Evolutionary conservation across 2,113 vertebrate genomes (phyloP), one percentile per base, ranked within the genome.

Genomic region (Todiramphus saurophagus): DNA sequence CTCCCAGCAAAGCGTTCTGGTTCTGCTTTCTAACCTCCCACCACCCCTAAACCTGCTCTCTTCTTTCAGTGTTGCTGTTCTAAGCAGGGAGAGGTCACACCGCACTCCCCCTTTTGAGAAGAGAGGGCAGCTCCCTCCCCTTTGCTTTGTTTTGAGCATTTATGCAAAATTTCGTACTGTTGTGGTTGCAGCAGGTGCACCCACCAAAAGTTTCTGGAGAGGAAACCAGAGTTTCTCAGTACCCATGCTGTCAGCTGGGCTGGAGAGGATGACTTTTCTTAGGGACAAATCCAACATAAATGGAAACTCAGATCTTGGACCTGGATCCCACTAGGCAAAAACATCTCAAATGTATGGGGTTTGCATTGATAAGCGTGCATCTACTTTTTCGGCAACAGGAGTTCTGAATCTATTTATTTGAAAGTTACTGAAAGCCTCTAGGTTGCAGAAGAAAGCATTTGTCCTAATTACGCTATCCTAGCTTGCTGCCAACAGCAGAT

Each of bases 181-280:
- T 2, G 1, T 28, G 43, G 16, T 39, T 83, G 35, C 55, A 43
- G 62, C 5, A 3, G 0, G 0, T 27, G 20, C n/a, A 37, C 7
- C 3, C 7, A 16, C 8, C 27, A 14, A 7, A n/a, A 28, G 31
- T 35, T 59, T 90, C 10, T 6, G 39, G 53, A 56, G 58, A 41
- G 11, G 35, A 66, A 89, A 31, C 11, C 18, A 10, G 9, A 28
- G 23, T 39, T 85, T 72, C 31, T 41, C 7, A 3, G 53, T 18
- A 46, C 14, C 21, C 28, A 13, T 50, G 28, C 55, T 25, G 10
- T 55, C 15, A 4, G 2, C 27, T 28, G 48, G 33, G 50, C 43
- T 81, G 9, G 53, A 58, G 39, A 48, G 41, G 21, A 5, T 53
- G 41, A 31, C 25, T 77, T 66, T 90, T 83, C 37, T 37, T 37